Evolutionary conservation across 1,140 invertebrate genomes (phyloP), one percentile per base, ranked within the genome.

Genomic region (Eulimnadia texana): DNA sequence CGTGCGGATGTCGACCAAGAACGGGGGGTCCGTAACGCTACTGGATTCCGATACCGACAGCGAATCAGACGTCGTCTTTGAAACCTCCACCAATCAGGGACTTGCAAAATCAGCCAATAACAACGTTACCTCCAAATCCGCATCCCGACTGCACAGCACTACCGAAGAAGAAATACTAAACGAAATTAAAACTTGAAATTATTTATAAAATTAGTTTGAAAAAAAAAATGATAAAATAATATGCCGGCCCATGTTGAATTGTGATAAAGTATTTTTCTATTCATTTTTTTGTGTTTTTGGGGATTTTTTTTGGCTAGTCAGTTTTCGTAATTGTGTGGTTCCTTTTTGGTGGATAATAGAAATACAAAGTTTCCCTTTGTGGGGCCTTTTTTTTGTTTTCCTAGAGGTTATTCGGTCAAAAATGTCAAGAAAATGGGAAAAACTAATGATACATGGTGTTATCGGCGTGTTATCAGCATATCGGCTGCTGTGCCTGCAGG

Each of bases 11-110:
- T 22, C 61, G 6, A 49, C 22, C 58, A 57, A 27, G 16, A 63
- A 51, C 50, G n/a, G n/a, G n/a, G n/a, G n/a, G n/a, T n/a, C n/a
- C n/a, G n/a, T n/a, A n/a, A 47, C 27, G 19, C 22, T 53, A 23
- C 25, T 63, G 47, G 20, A 47, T 22, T 53, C 60, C 24, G 47
- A 50, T 9, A 58, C 53, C 10, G 55, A 64, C 24, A 19, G 19
- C 49, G 50, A 56, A 20, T 24, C 49, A 49, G 25, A 50, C 29
- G 50, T 63, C 19, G 25, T 51, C 25, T 60, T 50, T 25, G 19
- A 61, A n/a, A 42, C 22, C 13, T 19, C 19, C 25, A 20, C 20
- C 58, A 3, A 22, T 50, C 19, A 23, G 24, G 23, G 13, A 3
- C 57, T 27, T 19, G 51, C n/a, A 19, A 52, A 62, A 25, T 55